A percentile compares a stretch with the other conserved stretches of the same genome.
Conservation (phyloP, 2,113 vertebrate species). For the Cryptotis parvus region DNA sequence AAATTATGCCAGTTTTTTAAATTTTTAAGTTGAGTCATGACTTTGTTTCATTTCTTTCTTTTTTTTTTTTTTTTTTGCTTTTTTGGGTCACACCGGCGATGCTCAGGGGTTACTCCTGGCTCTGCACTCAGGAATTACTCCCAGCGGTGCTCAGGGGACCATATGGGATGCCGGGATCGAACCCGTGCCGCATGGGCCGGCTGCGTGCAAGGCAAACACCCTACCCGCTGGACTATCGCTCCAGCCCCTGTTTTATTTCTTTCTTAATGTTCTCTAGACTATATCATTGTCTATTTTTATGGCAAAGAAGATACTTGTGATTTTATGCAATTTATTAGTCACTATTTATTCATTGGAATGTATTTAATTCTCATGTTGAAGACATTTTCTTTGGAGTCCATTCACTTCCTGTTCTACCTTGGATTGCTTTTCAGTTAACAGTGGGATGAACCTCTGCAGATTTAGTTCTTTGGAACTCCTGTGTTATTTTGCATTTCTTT, state of each 20-base stretch:
- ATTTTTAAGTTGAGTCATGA: neutral
- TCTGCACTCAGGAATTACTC: too few relatives aligned
- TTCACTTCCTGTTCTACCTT: slow-evolving; percentile 35
- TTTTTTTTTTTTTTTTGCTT: too few relatives aligned
- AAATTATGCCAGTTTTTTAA: neutral
- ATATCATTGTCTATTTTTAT: neutral
- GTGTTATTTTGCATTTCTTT: neutral
- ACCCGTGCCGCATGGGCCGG: too few relatives aligned
- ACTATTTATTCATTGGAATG: slow-evolving; percentile 15
- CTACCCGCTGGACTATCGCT: too few relatives aligned
- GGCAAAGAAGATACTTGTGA: neutral
- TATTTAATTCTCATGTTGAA: slow-evolving; percentile 39
- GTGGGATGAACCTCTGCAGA: neutral
- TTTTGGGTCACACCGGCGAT: too few relatives aligned
- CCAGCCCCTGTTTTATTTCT: too few relatives aligned
- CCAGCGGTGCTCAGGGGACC: too few relatives aligned
- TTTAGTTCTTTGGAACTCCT: neutral
- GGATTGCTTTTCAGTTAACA: slow-evolving; percentile 33
- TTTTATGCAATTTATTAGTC: slow-evolving; percentile 12
- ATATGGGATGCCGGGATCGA: too few relatives aligned
- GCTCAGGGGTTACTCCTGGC: too few relatives aligned
- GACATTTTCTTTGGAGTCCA: slow-evolving; percentile 24
- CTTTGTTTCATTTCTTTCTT: neutral
- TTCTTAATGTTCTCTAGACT: neutral
- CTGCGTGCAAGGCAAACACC: too few relatives aligned